These are phyloP conservation scores for Aethina tumida DNA, from an alignment of 1,140 invertebrate species.

Conservation along the genomic window DNA sequence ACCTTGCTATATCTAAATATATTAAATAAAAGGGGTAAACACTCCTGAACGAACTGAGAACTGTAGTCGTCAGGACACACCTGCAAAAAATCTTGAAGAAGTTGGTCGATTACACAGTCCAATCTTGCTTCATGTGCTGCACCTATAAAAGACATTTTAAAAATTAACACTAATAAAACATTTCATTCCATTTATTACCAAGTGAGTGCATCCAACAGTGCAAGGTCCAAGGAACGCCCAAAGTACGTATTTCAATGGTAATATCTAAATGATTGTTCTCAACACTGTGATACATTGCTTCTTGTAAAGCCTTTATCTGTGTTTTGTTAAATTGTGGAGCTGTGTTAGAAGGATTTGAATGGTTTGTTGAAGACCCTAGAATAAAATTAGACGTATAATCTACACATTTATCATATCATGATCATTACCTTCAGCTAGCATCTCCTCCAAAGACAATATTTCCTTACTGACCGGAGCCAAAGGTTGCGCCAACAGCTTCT, in stretches of 20 bases:
- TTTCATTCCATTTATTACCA: constrained; percentile 18
- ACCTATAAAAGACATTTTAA: constrained; percentile 22
- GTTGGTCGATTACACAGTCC: constrained; percentile 79
- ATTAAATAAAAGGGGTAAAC: constrained; percentile 78
- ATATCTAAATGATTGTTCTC: constrained; percentile 85
- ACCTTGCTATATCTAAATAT: constrained; percentile 86
- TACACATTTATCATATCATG: constrained; percentile 32
- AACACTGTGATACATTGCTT: constrained; percentile 86
- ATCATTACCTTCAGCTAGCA: constrained; percentile 68
- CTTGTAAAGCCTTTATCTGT: constrained; percentile 75
- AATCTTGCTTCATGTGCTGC: constrained; percentile 73
- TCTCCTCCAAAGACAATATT: constrained; percentile 80
- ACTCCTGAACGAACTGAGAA: constrained; percentile 80
- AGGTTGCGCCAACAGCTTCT: constrained; percentile 69
- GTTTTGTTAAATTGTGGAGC: constrained; percentile 62
- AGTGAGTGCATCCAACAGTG: constrained; percentile 89
- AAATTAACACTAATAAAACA: neutral
- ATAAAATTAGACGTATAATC: constrained; percentile 2
- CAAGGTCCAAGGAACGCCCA: constrained; percentile 80
- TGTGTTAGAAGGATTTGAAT: constrained; percentile 16
- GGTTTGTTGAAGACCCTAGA: constrained; percentile 21
- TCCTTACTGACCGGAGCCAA: constrained; percentile 55
- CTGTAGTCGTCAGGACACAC: constrained; percentile 79
- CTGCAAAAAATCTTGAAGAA: constrained; percentile 82
- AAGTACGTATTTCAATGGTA: constrained; percentile 68